phyloP scores from a whole-genome alignment of 2,113 vertebrate species.

The Chrysemys picta region DNA sequence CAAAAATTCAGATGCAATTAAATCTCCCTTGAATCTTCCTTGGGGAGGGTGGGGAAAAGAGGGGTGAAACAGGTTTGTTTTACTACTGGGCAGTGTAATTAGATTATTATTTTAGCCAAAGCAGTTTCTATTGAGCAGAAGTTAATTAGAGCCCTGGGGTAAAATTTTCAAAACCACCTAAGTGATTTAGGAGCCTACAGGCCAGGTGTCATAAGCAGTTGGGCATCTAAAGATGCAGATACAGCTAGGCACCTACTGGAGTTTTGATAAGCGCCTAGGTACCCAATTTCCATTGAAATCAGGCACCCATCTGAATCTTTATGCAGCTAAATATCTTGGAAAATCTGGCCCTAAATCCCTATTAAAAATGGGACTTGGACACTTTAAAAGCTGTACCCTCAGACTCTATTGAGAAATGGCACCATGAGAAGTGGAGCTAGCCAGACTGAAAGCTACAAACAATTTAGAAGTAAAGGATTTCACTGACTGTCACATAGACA shows the following conservation, averaged over 20 bases:
- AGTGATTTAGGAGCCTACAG: neutral
- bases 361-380: neutral
- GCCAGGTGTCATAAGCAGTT: fast-evolving
- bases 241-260: fast-evolving
- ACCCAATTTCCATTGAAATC: fast-evolving
- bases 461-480: neutral
- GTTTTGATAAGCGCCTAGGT: fast-evolving
- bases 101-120: neutral
- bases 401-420: neutral
- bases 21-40: neutral
- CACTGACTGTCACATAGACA: fast-evolving
- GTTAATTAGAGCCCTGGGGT: neutral
- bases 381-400: neutral
- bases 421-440: neutral
- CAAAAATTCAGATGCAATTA: neutral
- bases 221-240: neutral
- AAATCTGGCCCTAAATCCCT: neutral
- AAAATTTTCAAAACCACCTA: neutral
- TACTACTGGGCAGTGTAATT: neutral
- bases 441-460: neutral
- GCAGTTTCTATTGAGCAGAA: neutral
- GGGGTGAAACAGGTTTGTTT: neutral
- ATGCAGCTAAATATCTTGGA: neutral
- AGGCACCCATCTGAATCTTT: neutral
- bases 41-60: neutral